These are phyloP conservation scores for Xyrauchen texanus DNA, from an alignment of 2,113 vertebrate genomes.

Conservation along the genomic window DNA sequence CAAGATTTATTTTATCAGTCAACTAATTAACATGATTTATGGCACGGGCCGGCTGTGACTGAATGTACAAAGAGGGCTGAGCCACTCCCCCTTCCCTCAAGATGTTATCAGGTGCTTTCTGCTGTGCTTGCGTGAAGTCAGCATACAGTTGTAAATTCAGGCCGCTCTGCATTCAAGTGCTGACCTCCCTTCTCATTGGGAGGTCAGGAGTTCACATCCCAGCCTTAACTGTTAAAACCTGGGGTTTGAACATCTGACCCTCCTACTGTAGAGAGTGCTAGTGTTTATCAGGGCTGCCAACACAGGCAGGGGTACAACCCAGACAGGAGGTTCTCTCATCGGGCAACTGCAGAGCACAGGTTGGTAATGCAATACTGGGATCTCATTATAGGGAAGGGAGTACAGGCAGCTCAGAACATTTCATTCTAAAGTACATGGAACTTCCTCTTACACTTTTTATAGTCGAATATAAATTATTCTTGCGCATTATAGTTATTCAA, in stretches of 20 bases:
- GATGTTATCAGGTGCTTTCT: slow-evolving; percentile 83
- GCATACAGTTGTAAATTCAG: slow-evolving; percentile 81
- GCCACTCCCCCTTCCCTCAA: slow-evolving; percentile 66
- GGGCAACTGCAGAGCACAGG: slow-evolving; percentile 8
- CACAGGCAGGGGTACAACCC: slow-evolving; percentile 55
- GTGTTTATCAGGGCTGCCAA: slow-evolving; percentile 67
- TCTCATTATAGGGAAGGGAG: slow-evolving; percentile 9
- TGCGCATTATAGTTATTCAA: neutral
- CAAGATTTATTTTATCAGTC: slow-evolving; percentile 80
- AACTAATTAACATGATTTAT: slow-evolving; percentile 83
- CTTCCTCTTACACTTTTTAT: neutral
- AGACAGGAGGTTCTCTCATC: slow-evolving; percentile 22
- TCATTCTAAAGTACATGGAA: slow-evolving; percentile 1
- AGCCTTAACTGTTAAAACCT: slow-evolving; percentile 75
- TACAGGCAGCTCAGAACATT: neutral
- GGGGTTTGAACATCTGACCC: slow-evolving; percentile 76
- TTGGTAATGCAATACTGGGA: slow-evolving; percentile 48
- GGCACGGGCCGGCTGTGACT: slow-evolving; percentile 71
- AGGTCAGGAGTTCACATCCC: slow-evolving; percentile 79
- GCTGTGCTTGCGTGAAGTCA: slow-evolving; percentile 78
- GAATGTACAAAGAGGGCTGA: slow-evolving; percentile 76
- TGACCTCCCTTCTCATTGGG: slow-evolving; percentile 56
- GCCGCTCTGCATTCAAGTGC: slow-evolving; percentile 72
- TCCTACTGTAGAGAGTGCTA: slow-evolving; percentile 66
- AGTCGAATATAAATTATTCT: neutral